Evolutionary conservation across 2,113 vertebrate species (phyloP).

Genomic region (Sturnira hondurensis): DNA sequence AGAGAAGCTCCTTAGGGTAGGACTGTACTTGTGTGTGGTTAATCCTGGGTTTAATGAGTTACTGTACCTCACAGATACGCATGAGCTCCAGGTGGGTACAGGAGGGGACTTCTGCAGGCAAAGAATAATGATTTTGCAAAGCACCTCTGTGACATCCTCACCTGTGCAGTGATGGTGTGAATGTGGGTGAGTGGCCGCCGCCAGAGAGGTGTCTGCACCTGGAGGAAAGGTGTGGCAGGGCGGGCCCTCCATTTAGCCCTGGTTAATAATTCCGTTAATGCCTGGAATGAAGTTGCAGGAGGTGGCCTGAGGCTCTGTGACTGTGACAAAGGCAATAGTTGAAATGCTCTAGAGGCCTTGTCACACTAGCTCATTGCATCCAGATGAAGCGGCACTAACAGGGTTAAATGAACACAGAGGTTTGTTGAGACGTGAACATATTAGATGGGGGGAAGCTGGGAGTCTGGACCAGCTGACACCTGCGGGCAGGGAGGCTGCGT

Average conservation of each 20-base stretch:
- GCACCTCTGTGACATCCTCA: neutral
- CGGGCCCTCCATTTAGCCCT: neutral
- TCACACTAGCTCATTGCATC: neutral
- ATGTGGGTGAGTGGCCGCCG: neutral
- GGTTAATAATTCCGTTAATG: neutral
- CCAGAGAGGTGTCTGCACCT: neutral
- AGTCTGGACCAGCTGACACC: neutral
- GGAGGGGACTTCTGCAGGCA: neutral
- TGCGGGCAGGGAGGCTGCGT: neutral
- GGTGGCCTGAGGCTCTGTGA: neutral
- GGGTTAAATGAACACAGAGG: neutral
- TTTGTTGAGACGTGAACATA: neutral
- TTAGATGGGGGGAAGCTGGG: neutral
- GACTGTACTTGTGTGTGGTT: neutral
- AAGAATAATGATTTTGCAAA: no score
- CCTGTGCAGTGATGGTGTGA: no score
- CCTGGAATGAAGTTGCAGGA: neutral
- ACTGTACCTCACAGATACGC: no score
- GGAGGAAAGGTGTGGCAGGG: neutral
- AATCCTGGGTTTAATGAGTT: neutral
- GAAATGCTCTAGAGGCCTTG: neutral
- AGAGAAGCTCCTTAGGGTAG: neutral
- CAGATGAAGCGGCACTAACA: neutral
- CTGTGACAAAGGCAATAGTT: neutral
- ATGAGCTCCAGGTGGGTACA: accelerated